Base-by-base conservation (phyloP, 2,888 invertebrate genomes). In the Volucella inanis region DNA sequence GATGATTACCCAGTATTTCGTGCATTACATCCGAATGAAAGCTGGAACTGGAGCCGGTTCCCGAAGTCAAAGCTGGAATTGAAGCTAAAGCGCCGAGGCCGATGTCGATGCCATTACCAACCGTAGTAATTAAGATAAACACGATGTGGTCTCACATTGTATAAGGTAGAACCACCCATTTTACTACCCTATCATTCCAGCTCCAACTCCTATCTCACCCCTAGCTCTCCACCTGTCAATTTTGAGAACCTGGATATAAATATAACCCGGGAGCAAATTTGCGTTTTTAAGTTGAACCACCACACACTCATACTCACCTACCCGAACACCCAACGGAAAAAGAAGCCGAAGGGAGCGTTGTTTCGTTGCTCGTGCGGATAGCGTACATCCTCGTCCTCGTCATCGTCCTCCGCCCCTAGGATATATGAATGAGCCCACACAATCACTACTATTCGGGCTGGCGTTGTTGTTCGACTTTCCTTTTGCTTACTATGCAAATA, bases 41-140 rank as follows among this genome's bases (percentile, higher is more conserved):
- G 31, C 31, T 31, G 4, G 4, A 31, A 31, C 31, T 31, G 31
- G 6, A 31, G 31, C 31, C 31, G 31, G 31, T 31, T 31, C 18
- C 18, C 2, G 18, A 3, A 22, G 18, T 22, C 18, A 22, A 31
- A 6, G 31, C 31, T 0, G 31, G 6, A 31, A 0, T 31, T 31
- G 31, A 31, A 22, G 22, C 22, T 22, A 3, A 22, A 31, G 31
- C 31, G 31, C 31, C 31, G 6, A 31, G 31, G 31, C 31, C 31
- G 31, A 31, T 31, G 6, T 6, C 6, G 31, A 31, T 49, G n/a
- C 64, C 52, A 76, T 76, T 82, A 77, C 71, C 68, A 47, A 75
- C 52, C 18, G 65, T 64, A 38, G 80, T 85, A 85, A 80, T 85
- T 85, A 85, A 85, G 76, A 85, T 85, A 85, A 85, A 85, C 80